A percentile compares a stretch with the other conserved stretches of the same genome.
Conservation (phyloP, 2,113 vertebrate genomes). For the Bothrops jararaca region DNA sequence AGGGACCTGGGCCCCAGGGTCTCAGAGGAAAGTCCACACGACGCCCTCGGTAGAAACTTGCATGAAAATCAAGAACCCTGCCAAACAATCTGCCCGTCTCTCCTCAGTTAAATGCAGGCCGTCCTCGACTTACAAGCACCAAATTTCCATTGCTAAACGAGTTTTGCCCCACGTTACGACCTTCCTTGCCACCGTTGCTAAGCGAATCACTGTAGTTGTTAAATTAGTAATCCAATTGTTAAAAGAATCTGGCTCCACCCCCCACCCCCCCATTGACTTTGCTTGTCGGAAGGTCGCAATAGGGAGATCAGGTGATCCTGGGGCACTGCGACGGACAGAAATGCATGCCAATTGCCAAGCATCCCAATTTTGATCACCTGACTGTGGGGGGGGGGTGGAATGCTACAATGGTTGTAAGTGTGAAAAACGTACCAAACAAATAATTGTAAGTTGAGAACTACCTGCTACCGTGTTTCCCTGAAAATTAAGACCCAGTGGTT, state of each 20-base stretch:
- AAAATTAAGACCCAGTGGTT: too few species aligned
- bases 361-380: background rate
- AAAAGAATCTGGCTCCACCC: background rate
- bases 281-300: background rate
- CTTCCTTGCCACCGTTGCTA: background rate
- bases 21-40: too few species aligned
- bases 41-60: background rate
- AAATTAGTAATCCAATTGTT: background rate
- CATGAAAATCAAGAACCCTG: background rate
- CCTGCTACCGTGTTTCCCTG: background rate
- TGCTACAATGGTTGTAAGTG: background rate
- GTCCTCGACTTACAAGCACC: background rate
- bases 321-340: background rate
- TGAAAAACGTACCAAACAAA: background rate
- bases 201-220: too few species aligned
- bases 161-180: background rate
- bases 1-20: background rate
- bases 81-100: background rate
- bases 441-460: background rate
- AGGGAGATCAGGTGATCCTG: background rate
- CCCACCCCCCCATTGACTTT: too few species aligned
- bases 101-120: background rate
- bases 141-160: background rate
- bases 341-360: background rate
- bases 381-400: too few species aligned